Percentiles rank a stretch among this genome's conserved stretches.
These are phyloP conservation scores for Tigriopus californicus DNA, from an alignment of 2,888 invertebrate species.

Conservation along the genomic window DNA sequence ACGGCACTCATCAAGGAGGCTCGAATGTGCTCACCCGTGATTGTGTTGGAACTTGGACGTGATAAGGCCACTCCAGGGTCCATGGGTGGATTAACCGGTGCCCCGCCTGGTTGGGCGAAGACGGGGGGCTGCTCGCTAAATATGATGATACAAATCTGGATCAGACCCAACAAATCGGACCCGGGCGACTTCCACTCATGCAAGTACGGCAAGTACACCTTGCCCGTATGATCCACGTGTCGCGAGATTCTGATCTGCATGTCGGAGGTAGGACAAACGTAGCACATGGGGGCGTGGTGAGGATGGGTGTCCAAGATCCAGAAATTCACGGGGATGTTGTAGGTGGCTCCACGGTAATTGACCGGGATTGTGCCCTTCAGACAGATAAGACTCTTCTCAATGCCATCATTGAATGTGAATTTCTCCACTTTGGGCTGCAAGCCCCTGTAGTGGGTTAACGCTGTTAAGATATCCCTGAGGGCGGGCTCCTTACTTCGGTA, in stretches of 20 bases:
- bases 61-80: slow-evolving; percentile 17
- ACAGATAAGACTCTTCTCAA: slow-evolving; percentile 55
- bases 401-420: slow-evolving; percentile 73
- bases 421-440: slow-evolving; percentile 42
- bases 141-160: slow-evolving; percentile 73
- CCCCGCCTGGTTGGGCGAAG: slow-evolving; percentile 47
- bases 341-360: slow-evolving; percentile 57
- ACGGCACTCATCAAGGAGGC: slow-evolving; percentile 84
- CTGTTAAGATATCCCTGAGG: slow-evolving; percentile 38
- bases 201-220: slow-evolving; percentile 85
- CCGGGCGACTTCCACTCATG: slow-evolving; percentile 56
- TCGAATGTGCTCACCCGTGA: slow-evolving; percentile 83
- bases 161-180: slow-evolving; percentile 68
- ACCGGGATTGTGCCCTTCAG: slow-evolving; percentile 85
- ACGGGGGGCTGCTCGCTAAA: slow-evolving; percentile 94
- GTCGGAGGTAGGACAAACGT: slow-evolving; percentile 67
- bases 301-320: slow-evolving; percentile 97
- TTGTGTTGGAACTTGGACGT: slow-evolving; percentile 47
- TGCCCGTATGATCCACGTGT: slow-evolving; percentile 85
- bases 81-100: slow-evolving; percentile 32
- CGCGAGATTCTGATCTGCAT: slow-evolving; percentile 90
- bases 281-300: slow-evolving; percentile 71
- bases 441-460: slow-evolving; percentile 42
- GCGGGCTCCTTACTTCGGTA: no score
- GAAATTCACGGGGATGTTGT: slow-evolving; percentile 90